Percentiles rank a stretch among this genome's conserved stretches.
These are phyloP conservation scores for Clarias fuscus DNA, from an alignment of 2,797 vertebrate genomes.

Conservation along the genomic window DNA sequence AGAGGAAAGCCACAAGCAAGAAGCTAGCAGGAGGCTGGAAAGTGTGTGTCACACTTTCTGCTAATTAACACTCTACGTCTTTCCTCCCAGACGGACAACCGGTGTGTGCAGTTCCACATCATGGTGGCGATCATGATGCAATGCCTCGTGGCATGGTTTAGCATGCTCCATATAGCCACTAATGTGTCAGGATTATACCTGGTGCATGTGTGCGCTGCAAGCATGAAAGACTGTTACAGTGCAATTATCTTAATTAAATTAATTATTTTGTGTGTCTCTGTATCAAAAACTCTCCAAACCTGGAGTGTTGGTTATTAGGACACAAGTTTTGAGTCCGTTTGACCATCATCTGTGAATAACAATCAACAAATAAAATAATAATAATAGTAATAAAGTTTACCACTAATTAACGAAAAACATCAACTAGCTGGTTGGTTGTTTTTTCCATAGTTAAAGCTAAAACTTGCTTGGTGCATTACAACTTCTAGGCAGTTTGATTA, in stretches of 20 bases:
- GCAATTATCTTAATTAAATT: neutral
- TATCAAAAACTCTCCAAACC: constrained; percentile 37
- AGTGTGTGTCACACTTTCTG: constrained; percentile 37
- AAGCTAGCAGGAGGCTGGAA: constrained; percentile 38
- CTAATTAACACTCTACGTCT: constrained; percentile 48
- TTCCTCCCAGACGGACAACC: constrained; percentile 25
- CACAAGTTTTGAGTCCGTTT: neutral
- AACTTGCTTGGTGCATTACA: too few relatives aligned
- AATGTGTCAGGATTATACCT: constrained; percentile 22
- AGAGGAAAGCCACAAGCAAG: neutral
- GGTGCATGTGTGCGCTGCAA: neutral
- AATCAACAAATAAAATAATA: too few relatives aligned
- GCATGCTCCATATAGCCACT: neutral
- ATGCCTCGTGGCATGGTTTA: neutral
- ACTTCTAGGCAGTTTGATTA: neutral
- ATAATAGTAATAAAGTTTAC: too few relatives aligned
- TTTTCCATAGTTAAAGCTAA: neutral
- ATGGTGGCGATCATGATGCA: constrained; percentile 12
- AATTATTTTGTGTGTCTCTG: constrained; percentile 5
- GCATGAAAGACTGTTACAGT: neutral
- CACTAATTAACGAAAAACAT: neutral
- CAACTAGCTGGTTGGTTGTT: neutral
- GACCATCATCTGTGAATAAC: neutral
- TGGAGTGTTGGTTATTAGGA: neutral
- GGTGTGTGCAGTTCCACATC: constrained; percentile 17